These are phyloP conservation scores for Metacarcinus magister DNA, from an alignment of 2,888 invertebrate genomes.

Conservation along the genomic window DNA sequence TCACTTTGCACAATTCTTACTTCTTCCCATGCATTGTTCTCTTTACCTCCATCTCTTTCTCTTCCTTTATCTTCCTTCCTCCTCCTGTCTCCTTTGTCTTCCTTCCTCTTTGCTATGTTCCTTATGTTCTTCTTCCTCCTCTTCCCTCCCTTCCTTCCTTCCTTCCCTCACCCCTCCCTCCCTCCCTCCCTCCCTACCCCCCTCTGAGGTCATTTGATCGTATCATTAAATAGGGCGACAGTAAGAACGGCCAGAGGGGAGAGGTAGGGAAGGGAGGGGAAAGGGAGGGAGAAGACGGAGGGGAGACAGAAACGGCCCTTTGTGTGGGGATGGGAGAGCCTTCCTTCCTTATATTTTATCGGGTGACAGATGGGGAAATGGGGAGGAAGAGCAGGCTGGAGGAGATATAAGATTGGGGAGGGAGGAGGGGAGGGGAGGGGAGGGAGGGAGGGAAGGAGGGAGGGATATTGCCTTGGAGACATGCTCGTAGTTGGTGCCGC, in stretches of 20 bases:
- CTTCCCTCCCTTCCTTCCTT: background rate
- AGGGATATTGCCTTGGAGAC: background rate
- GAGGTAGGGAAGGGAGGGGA: background rate
- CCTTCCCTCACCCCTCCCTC: background rate
- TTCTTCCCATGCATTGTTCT: background rate
- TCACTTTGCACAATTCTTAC: background rate
- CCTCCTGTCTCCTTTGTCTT: background rate
- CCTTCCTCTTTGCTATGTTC: background rate
- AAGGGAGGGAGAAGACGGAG: background rate
- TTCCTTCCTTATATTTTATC: conserved; percentile 27
- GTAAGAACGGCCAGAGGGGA: background rate
- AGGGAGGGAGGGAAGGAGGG: background rate
- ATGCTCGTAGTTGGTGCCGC: background rate
- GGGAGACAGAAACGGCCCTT: background rate
- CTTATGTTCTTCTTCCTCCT: background rate
- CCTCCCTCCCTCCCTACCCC: background rate
- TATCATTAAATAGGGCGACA: conserved; percentile 64
- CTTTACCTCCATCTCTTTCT: background rate
- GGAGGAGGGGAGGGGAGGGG: background rate
- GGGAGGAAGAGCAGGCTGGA: background rate
- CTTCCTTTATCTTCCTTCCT: background rate
- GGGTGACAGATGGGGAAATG: conserved; percentile 33
- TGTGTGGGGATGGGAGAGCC: background rate
- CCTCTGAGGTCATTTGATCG: conserved; percentile 59
- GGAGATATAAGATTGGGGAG: background rate